A percentile compares a stretch with the other conserved stretches of the same genome.
Conservation (phyloP, 2,113 vertebrate genomes). For the Corydoras maculifer region DNA sequence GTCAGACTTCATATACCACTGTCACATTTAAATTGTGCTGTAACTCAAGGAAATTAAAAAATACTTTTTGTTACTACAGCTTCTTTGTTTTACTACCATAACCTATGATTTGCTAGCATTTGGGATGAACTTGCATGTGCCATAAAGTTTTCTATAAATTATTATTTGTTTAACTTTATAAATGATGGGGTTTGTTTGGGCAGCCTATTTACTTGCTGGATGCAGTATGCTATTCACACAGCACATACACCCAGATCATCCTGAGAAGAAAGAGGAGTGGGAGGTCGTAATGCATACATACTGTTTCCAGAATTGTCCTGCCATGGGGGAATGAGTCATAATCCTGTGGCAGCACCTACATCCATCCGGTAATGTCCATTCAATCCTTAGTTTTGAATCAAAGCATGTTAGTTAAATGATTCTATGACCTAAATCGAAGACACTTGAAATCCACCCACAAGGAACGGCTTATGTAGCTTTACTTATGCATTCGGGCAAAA, state of each 20-base stretch:
- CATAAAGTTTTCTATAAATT: too few relatives aligned
- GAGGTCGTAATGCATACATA: background rate
- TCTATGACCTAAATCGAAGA: background rate
- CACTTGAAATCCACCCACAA: background rate
- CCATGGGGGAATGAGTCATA: slow-evolving; percentile 24
- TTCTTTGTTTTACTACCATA: too few relatives aligned
- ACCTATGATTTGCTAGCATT: too few relatives aligned
- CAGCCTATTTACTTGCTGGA: slow-evolving; percentile 3
- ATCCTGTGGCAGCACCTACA: slow-evolving; percentile 17
- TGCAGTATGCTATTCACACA: slow-evolving; percentile 17
- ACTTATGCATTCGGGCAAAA: background rate
- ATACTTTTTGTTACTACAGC: too few relatives aligned
- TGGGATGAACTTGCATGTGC: too few relatives aligned
- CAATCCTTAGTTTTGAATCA: background rate
- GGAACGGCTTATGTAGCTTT: background rate
- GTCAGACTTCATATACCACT: too few relatives aligned
- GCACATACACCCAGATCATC: background rate
- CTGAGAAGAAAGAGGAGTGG: background rate
- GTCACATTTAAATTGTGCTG: too few relatives aligned
- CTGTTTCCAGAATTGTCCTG: slow-evolving; percentile 1
- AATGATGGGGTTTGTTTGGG: slow-evolving; percentile 27
- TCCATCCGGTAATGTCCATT: slow-evolving; percentile 2
- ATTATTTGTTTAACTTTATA: background rate
- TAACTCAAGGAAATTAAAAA: too few relatives aligned
- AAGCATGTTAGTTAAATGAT: slow-evolving; percentile 1